phyloP scores from a whole-genome alignment of 2,113 vertebrate species.

The Rhinolophus ferrumequinum region DNA sequence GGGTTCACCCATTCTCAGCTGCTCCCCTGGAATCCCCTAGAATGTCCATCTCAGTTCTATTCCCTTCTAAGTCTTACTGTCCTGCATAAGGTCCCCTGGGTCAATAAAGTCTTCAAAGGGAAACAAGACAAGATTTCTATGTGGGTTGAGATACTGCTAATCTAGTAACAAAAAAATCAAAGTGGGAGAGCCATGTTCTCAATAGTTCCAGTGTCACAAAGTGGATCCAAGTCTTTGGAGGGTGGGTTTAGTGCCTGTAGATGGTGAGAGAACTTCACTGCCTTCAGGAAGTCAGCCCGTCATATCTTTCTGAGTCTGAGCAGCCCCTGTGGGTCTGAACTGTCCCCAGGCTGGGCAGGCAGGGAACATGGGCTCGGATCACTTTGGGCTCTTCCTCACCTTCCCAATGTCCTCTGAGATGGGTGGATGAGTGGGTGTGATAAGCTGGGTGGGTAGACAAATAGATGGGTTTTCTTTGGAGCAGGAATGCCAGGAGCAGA shows the following conservation, averaged over 20 bases:
- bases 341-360: neutral
- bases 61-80: neutral
- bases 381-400: no score
- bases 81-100: neutral
- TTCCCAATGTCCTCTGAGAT: neutral
- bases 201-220: neutral
- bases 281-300: neutral
- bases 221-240: neutral
- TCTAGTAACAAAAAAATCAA: neutral
- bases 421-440: neutral
- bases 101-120: neutral
- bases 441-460: neutral
- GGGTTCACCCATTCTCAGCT: neutral
- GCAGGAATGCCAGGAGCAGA: neutral
- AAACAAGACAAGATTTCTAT: neutral
- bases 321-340: neutral
- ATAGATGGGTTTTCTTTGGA: neutral
- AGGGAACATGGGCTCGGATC: neutral
- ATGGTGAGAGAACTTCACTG: neutral
- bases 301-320: neutral
- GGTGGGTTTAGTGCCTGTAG: no score
- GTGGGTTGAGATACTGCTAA: neutral
- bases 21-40: neutral
- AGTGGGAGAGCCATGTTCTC: neutral
- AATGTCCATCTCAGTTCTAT: neutral